These are phyloP conservation scores for Siphlonurus alternatus DNA, from an alignment of 2,888 invertebrate genomes.

Conservation along the genomic window DNA sequence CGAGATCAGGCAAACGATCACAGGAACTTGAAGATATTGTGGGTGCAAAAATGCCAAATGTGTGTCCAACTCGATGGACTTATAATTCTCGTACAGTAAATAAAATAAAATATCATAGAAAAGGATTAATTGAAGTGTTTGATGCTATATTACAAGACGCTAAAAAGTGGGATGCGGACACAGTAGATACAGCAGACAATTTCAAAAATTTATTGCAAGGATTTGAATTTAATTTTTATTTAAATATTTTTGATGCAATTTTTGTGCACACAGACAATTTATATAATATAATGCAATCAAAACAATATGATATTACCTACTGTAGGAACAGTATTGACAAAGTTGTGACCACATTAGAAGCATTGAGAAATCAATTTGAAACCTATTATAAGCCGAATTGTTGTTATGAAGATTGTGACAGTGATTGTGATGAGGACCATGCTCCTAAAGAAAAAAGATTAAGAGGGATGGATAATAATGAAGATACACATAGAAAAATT, in stretches of 20 bases:
- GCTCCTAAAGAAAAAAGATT: neutral
- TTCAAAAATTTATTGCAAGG: neutral
- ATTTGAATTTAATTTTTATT: neutral
- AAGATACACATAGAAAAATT: neutral
- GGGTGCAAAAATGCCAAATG: neutral
- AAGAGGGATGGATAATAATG: neutral
- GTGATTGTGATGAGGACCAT: neutral
- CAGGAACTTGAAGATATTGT: neutral
- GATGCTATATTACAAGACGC: neutral
- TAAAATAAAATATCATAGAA: neutral
- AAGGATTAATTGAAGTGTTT: neutral
- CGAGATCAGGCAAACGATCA: constrained; percentile 1
- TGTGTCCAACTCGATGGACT: neutral
- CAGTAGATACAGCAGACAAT: neutral
- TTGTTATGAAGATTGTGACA: too few species aligned
- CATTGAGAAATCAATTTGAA: neutral
- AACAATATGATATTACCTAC: neutral
- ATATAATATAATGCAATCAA: neutral
- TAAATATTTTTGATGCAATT: neutral
- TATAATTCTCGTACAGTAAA: neutral
- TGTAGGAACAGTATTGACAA: neutral
- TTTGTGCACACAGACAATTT: neutral
- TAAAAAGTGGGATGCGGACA: neutral
- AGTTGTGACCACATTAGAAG: neutral
- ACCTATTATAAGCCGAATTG: neutral